Base-by-base conservation (phyloP, 2,113 vertebrate species). In the Syngnathus typhle region DNA sequence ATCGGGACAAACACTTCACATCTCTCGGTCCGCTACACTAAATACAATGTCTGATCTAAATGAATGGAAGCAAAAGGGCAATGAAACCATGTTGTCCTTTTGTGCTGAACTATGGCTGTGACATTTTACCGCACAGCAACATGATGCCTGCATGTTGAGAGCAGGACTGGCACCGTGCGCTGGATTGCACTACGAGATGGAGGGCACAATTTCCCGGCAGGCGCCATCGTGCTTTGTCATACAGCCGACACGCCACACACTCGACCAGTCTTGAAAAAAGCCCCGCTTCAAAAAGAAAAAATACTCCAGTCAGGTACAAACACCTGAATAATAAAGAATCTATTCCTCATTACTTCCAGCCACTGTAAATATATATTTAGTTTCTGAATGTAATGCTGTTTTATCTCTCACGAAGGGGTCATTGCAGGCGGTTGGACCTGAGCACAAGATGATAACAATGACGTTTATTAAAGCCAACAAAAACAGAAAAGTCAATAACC, bases 91-190 rank as follows among this genome's bases (percentile, higher is more conserved):
- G 5, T 18, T 82, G 81, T 75, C 78, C 82, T 87, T 87, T 87
- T 72, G 79, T 62, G 72, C 70, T 82, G 82, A 85, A 79, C 67
- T 78, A 81, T 73, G 82, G 60, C 36, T 41, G 41, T 85, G 84
- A 74, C 82, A 87, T 87, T 86, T 85, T 67, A 77, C 73, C 54
- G 27, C 6, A 59, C 67, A 66, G 39, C 64, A 71, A 80, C 64
- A 43, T 74, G 76, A 81, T 64, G 71, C 64, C 68, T 55, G 51
- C 72, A 63, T 19, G 64, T 73, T 78, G 62, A 74, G 63, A 64
- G 67, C 67, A 68, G 76, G 69, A 23, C 65, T 70, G 78, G 64
- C 77, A 69, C 71, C 23, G 36, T 32, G 27, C 68, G 75, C 68
- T 77, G 67, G 69, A 79, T 82, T 78, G 76, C 74, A 72, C 67